Evolutionary conservation across 2,797 vertebrate genomes (phyloP).

Genomic region (Gymnopithys bicolor): DNA sequence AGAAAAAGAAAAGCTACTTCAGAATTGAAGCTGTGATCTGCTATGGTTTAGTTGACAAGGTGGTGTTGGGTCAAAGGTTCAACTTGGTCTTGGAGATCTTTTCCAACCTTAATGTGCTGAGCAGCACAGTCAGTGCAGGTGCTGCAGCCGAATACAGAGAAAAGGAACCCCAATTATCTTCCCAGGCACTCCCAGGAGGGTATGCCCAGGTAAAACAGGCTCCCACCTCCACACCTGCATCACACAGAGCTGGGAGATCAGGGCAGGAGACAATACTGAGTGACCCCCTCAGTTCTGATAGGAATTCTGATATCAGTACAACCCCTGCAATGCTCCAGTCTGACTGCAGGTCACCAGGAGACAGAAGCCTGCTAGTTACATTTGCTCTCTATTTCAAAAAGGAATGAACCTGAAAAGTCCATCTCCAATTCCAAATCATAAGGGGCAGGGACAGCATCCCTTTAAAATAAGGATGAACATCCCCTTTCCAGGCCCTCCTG

Average conservation of each 20-base stretch:
- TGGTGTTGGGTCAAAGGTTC: not conserved
- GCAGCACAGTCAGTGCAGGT: accelerated
- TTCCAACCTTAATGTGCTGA: not conserved
- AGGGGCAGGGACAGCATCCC: not conserved
- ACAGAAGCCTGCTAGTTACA: not conserved
- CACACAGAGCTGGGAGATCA: not conserved
- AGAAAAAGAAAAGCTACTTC: not conserved
- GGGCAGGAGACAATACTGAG: not conserved
- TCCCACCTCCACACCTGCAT: not conserved
- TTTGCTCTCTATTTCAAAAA: not conserved
- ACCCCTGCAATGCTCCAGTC: too few species aligned
- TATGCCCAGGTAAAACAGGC: not conserved
- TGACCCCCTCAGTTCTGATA: too few species aligned
- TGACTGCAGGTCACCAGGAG: not conserved
- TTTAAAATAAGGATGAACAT: not conserved
- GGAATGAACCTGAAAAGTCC: not conserved
- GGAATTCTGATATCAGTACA: accelerated
- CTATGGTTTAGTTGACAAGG: accelerated
- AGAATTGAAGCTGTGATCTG: accelerated
- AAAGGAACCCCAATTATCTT: accelerated
- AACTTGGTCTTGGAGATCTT: not conserved
- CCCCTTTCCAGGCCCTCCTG: too few species aligned
- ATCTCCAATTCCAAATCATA: too few species aligned
- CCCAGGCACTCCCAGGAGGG: not conserved
- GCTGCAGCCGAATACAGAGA: not conserved